phyloP scores from a whole-genome alignment of 1,140 invertebrate species.

The Latrodectus geometricus region DNA sequence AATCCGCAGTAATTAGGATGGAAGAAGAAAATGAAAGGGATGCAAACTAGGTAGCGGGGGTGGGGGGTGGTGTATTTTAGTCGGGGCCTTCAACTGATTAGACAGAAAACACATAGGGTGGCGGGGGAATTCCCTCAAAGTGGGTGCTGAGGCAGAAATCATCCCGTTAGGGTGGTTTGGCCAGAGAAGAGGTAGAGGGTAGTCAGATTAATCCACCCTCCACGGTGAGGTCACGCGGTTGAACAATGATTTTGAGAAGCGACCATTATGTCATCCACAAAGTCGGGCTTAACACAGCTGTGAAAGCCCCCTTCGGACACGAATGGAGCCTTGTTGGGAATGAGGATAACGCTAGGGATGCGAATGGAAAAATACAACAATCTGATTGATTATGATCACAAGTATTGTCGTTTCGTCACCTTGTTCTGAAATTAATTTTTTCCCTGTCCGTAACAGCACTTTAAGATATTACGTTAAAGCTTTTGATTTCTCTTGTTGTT shows the following conservation, averaged over 20 bases:
- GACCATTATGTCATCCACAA: conserved; percentile 47
- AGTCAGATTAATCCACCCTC: conserved; percentile 51
- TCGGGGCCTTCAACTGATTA: background rate
- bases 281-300: conserved; percentile 48
- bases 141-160: conserved; percentile 50
- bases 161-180: conserved; percentile 51
- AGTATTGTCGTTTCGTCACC: too few relatives aligned
- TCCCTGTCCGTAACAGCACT: too few relatives aligned
- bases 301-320: background rate
- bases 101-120: background rate
- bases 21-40: background rate
- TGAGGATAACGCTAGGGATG: too few relatives aligned
- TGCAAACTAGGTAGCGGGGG: background rate
- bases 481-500: too few relatives aligned
- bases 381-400: too few relatives aligned
- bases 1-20: conserved; percentile 49
- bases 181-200: conserved; percentile 2
- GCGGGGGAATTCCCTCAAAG: conserved; percentile 5
- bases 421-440: too few relatives aligned
- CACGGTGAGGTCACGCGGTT: conserved; percentile 45
- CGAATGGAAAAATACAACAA: too few relatives aligned
- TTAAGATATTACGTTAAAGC: too few relatives aligned
- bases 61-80: background rate
- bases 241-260: conserved; percentile 51
- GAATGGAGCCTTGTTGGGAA: too few relatives aligned